Evolutionary conservation across 1,140 invertebrate species (phyloP), one percentile per base, ranked within the genome.

Genomic region (Scylla paramamosain): DNA sequence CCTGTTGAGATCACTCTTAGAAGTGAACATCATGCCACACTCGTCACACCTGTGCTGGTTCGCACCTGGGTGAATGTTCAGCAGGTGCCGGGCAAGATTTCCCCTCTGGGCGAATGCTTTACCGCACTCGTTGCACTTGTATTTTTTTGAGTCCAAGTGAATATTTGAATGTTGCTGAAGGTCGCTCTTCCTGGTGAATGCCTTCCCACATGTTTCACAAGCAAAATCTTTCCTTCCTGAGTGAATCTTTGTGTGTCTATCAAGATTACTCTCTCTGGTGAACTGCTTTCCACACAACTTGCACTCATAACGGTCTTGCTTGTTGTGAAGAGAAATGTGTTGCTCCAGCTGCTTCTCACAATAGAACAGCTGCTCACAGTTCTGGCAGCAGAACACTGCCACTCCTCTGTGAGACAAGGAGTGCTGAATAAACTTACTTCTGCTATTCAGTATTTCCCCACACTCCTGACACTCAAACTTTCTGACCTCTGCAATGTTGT

Each of bases 141-240:
- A 96, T 0, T 96, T 96, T 29, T 94, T 89, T 39, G 96, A 96
- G 14, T 96, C 96, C 95, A 94, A 46, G 52, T 96, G 96, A 59
- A 20, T 86, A 4, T 83, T 82, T 25, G 16, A 14, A 45, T 93
- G 92, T 29, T 52, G 31, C 83, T 93, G 83, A 20, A 93, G 92
- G 28, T 59, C 77, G 14, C 31, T 88, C 77, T 87, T 86, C 52
- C 48, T 52, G 4, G 28, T 46, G 77, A 93, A 93, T 12, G 28
- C 83, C n/a, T 46, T 48, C 32, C 83, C 52, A 48, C 92, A 93
- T 7, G 87, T 28, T 4, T 29, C 52, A 94, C 99, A 99, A 96
- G 99, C 99, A 97, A 99, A 99, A 0, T 99, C 99, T 83, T 99
- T 97, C 96, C 99, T 99, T 0, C 99, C 99, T 3, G 99, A 99